These are phyloP conservation scores for Syngnathus acus DNA, from an alignment of 2,797 vertebrate species.

Conservation along the genomic window DNA sequence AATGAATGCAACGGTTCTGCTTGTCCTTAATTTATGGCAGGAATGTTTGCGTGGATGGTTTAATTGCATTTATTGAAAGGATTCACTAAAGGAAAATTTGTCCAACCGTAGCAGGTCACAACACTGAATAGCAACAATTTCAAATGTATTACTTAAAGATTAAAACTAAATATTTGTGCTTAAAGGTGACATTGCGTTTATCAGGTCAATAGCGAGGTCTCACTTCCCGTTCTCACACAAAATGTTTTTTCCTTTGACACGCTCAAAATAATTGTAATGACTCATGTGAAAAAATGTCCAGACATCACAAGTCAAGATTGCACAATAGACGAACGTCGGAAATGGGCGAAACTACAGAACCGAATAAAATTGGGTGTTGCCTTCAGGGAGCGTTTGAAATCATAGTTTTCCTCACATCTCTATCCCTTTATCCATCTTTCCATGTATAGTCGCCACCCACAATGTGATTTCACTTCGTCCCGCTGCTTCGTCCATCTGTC, in stretches of 20 bases:
- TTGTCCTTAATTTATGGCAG: background rate
- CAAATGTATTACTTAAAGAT: background rate
- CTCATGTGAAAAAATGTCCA: background rate
- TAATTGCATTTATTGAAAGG: background rate
- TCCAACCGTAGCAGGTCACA: too few species aligned
- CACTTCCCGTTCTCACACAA: conserved; percentile 1
- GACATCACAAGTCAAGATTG: background rate
- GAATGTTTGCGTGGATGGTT: background rate
- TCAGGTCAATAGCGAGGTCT: background rate
- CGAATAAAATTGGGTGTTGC: background rate
- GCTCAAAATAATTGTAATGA: background rate
- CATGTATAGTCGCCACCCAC: too few species aligned
- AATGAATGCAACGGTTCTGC: background rate
- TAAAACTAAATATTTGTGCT: background rate
- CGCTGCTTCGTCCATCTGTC: conserved; percentile 59
- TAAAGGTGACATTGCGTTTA: background rate
- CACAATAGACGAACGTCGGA: background rate
- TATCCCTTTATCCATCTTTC: conserved; percentile 7
- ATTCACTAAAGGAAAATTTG: background rate
- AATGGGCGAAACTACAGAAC: background rate
- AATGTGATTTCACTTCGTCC: conserved; percentile 35
- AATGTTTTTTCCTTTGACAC: background rate
- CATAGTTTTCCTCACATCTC: background rate
- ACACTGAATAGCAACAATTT: background rate
- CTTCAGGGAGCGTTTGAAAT: background rate